phyloP scores from a whole-genome alignment of 1,140 invertebrate species.

The Dreissena polymorpha region DNA sequence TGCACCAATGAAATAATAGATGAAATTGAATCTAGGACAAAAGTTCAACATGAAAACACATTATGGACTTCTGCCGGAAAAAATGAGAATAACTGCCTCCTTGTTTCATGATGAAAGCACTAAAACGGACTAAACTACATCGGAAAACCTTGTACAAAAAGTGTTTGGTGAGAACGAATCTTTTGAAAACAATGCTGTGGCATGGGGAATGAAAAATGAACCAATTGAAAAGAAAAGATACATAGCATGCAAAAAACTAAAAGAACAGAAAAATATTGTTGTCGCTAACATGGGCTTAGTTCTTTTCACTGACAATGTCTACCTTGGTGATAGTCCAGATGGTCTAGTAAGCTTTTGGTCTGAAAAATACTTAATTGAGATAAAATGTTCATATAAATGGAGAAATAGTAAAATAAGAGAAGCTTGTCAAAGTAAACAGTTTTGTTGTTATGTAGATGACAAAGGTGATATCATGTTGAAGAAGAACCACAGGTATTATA shows the following conservation, averaged over 20 bases:
- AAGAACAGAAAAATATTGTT: slow-evolving; percentile 11
- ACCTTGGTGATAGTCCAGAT: too few species aligned
- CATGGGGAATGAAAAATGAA: slow-evolving; percentile 15
- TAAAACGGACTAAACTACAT: background rate
- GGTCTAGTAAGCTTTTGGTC: too few species aligned
- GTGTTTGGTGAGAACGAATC: too few species aligned
- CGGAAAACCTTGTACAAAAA: background rate
- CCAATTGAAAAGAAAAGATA: slow-evolving; percentile 14
- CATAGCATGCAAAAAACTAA: slow-evolving; percentile 7
- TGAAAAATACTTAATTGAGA: too few species aligned
- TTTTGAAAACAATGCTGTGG: background rate
- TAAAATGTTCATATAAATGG: background rate
- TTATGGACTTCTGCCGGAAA: too few species aligned
- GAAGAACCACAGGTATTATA: background rate
- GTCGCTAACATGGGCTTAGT: slow-evolving; percentile 5
- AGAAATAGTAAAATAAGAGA: background rate
- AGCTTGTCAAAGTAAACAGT: background rate
- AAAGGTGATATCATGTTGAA: background rate
- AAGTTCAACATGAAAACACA: too few species aligned
- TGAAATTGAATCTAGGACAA: slow-evolving; percentile 34
- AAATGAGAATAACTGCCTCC: slow-evolving; percentile 17
- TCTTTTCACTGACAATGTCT: background rate
- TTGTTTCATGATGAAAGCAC: slow-evolving; percentile 22
- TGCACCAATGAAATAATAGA: background rate
- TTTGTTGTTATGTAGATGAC: background rate